Evolutionary conservation across 2,797 vertebrate species (phyloP).

Genomic region (Fistularia commersonii): DNA sequence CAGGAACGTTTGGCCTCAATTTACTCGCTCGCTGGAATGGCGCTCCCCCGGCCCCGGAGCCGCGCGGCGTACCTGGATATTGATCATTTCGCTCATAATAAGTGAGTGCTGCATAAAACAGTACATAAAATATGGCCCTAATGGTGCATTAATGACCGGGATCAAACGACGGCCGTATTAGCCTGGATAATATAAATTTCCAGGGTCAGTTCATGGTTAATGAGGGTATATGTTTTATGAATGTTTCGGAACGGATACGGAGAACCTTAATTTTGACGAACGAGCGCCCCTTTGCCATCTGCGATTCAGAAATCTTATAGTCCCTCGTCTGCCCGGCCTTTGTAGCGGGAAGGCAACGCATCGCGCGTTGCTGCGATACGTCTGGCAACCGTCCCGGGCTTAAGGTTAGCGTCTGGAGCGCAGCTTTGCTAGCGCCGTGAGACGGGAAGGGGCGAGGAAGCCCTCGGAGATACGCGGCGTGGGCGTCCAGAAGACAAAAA

Average conservation of each 20-base stretch:
- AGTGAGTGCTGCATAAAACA: slow-evolving; percentile 68
- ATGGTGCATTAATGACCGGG: slow-evolving; percentile 62
- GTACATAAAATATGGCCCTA: slow-evolving; percentile 65
- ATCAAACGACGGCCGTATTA: slow-evolving; percentile 67
- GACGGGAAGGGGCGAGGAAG: no score
- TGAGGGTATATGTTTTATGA: slow-evolving; percentile 50
- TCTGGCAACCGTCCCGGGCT: no score
- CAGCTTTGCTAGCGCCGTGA: no score
- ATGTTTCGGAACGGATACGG: slow-evolving; percentile 34
- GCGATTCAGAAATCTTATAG: slow-evolving; percentile 28
- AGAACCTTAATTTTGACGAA: slow-evolving; percentile 39
- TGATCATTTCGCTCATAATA: slow-evolving; percentile 61
- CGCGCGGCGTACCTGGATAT: slow-evolving; percentile 58
- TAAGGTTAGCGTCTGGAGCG: no score
- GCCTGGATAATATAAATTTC: slow-evolving; percentile 55
- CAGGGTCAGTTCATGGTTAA: slow-evolving; percentile 50
- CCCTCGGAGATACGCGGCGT: no score
- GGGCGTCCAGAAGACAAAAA: no score
- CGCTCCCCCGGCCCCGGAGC: slow-evolving; percentile 48
- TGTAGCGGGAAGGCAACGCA: no score
- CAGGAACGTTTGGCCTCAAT: slow-evolving; percentile 69
- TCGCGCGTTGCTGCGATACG: no score
- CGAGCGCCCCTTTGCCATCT: slow-evolving; percentile 27
- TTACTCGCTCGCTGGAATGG: slow-evolving; percentile 62
- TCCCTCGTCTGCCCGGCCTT: no score